Percentiles rank a stretch among this genome's conserved stretches.
phyloP scores from a whole-genome alignment of 2,797 vertebrate genomes.

The Danionella dracula region DNA sequence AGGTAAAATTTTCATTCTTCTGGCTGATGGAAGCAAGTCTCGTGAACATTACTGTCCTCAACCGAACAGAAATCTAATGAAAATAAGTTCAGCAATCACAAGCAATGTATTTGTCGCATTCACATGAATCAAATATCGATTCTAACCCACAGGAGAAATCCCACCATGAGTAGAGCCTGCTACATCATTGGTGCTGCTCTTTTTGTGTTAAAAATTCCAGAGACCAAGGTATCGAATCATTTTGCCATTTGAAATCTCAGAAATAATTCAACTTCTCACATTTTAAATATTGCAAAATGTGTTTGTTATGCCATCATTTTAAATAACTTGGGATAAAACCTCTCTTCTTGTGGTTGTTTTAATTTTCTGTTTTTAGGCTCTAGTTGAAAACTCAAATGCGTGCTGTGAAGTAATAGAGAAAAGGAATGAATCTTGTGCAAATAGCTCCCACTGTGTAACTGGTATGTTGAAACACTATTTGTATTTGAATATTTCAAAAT shows the following conservation, averaged over 20 bases:
- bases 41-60: background rate
- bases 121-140: background rate
- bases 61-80: background rate
- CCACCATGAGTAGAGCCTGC: constrained; percentile 33
- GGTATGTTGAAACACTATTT: constrained; percentile 52
- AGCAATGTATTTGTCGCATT: background rate
- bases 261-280: background rate
- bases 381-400: constrained; percentile 61
- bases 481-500: too few species aligned
- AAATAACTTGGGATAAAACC: too few species aligned
- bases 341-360: too few species aligned
- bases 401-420: constrained; percentile 66
- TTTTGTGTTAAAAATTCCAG: constrained; percentile 66
- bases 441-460: constrained; percentile 70
- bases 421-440: constrained; percentile 66
- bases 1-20: background rate
- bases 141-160: constrained; percentile 24
- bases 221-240: constrained; percentile 62
- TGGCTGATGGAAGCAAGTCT: background rate
- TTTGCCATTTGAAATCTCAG: background rate
- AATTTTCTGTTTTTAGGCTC: constrained; percentile 52
- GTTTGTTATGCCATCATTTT: too few species aligned
- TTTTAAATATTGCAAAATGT: too few species aligned
- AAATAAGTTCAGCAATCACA: background rate
- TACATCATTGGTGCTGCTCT: constrained; percentile 60